A percentile compares a stretch with the other conserved stretches of the same genome.
These are phyloP conservation scores for Podarcis raffonei DNA, from an alignment of 2,113 vertebrate genomes.

Conservation along the genomic window DNA sequence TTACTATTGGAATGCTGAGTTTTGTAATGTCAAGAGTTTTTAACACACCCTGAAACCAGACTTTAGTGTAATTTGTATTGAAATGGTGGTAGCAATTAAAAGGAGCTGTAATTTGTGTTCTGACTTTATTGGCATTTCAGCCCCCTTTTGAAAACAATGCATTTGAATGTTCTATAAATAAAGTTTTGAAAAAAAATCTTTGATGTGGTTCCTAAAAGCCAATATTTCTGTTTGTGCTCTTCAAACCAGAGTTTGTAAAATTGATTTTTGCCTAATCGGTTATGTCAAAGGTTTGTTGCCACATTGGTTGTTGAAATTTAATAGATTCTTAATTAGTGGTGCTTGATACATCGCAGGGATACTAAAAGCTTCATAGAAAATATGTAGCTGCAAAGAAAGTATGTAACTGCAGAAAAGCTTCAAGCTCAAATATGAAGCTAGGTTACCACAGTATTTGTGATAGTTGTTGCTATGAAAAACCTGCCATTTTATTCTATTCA, in stretches of 20 bases:
- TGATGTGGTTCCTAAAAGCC: slow-evolving; percentile 22
- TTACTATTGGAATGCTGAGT: slow-evolving; percentile 55
- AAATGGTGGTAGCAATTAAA: slow-evolving; percentile 70
- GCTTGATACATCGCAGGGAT: slow-evolving; percentile 19
- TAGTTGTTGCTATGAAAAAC: not conserved
- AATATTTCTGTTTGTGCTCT: slow-evolving; percentile 4
- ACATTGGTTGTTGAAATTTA: not conserved
- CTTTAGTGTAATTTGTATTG: slow-evolving; percentile 66
- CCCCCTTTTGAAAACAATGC: slow-evolving; percentile 54
- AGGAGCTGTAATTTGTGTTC: slow-evolving; percentile 42
- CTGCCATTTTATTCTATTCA: not conserved
- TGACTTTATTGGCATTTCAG: slow-evolving; percentile 41
- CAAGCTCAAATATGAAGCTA: not conserved
- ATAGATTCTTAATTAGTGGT: slow-evolving; percentile 28
- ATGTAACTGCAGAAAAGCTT: not conserved
- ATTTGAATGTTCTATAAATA: slow-evolving; percentile 73
- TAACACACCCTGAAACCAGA: slow-evolving; percentile 52
- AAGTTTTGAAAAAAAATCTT: slow-evolving; percentile 65
- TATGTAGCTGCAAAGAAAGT: not conserved
- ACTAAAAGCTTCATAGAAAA: not conserved
- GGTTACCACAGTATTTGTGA: not conserved
- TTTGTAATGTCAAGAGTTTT: slow-evolving; percentile 69
- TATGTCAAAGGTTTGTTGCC: not conserved
- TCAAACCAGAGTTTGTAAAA: slow-evolving; percentile 1
- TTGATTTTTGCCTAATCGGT: not conserved